Evolutionary conservation across 2,888 invertebrate species (phyloP).

Genomic region (Eupithecia centaureata): DNA sequence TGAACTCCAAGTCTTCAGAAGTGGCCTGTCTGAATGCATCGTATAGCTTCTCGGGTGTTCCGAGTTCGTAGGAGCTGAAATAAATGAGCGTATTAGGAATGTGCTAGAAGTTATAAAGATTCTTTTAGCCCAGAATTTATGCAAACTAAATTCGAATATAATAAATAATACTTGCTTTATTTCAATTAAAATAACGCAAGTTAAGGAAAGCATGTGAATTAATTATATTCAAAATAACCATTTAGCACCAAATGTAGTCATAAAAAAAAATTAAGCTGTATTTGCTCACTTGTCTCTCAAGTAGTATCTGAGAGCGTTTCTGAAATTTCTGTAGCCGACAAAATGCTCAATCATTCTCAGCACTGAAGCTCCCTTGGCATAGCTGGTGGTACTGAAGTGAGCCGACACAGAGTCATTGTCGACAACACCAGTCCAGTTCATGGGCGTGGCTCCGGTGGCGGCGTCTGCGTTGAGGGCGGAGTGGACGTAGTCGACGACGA

Average conservation of each 20-base stretch:
- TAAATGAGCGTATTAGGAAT: background rate
- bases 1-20: slow-evolving; percentile 59
- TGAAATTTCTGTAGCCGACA: slow-evolving; percentile 82
- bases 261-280: background rate
- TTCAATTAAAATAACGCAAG: too few species aligned
- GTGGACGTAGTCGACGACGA: slow-evolving; percentile 88
- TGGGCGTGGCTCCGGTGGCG: slow-evolving; percentile 63
- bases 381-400: slow-evolving; percentile 88
- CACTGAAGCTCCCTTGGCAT: slow-evolving; percentile 87
- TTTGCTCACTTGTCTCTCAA: slow-evolving; percentile 79
- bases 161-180: background rate
- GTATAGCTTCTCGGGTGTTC: slow-evolving; percentile 68
- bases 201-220: too few species aligned
- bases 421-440: slow-evolving; percentile 82
- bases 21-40: slow-evolving; percentile 63
- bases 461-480: slow-evolving; percentile 85
- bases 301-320: slow-evolving; percentile 83
- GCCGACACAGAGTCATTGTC: slow-evolving; percentile 78
- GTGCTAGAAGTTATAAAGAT: background rate
- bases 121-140: background rate
- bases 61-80: slow-evolving; percentile 67
- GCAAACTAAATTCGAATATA: too few species aligned
- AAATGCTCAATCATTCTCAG: slow-evolving; percentile 87
- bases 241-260: background rate
- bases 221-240: background rate